Evolutionary conservation across 2,888 invertebrate genomes (phyloP).

Genomic region (Euclidia mi): DNA sequence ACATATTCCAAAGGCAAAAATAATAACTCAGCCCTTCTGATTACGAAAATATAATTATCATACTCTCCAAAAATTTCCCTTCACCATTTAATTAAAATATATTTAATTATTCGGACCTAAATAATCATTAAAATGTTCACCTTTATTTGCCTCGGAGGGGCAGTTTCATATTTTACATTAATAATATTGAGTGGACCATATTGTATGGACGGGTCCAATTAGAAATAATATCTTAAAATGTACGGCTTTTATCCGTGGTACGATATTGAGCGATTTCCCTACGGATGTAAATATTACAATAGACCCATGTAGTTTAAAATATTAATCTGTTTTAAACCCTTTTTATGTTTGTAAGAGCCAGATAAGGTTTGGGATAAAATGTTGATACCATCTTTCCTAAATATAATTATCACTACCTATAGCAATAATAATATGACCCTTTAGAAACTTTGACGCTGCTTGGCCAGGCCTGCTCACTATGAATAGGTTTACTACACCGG

Average conservation of each 20-base stretch:
- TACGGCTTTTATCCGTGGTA: background rate
- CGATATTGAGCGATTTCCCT: too few species aligned
- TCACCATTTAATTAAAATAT: conserved; percentile 19
- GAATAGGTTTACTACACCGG: too few species aligned
- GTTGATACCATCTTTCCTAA: too few species aligned
- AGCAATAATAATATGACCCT: too few species aligned
- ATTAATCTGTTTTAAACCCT: too few species aligned
- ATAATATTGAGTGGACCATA: conserved; percentile 23
- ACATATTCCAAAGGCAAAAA: conserved; percentile 1
- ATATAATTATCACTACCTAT: too few species aligned
- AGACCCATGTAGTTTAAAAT: too few species aligned
- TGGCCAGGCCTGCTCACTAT: too few species aligned
- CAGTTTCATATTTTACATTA: conserved; percentile 27
- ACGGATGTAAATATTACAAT: too few species aligned
- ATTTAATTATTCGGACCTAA: conserved; percentile 29
- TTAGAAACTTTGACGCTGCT: too few species aligned
- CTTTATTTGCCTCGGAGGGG: conserved; percentile 26
- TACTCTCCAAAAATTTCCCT: conserved; percentile 7
- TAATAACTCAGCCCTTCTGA: conserved; percentile 15
- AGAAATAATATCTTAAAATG: conserved; percentile 7
- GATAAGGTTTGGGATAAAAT: too few species aligned
- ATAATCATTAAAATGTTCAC: conserved; percentile 33
- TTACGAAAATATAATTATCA: conserved; percentile 15
- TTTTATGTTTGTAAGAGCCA: too few species aligned
- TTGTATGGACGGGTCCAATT: conserved; percentile 8